These are phyloP conservation scores for Sanderia malayensis DNA, from an alignment of 30 jellyfish, hydroid and myxozoan species.

Conservation along the genomic window DNA sequence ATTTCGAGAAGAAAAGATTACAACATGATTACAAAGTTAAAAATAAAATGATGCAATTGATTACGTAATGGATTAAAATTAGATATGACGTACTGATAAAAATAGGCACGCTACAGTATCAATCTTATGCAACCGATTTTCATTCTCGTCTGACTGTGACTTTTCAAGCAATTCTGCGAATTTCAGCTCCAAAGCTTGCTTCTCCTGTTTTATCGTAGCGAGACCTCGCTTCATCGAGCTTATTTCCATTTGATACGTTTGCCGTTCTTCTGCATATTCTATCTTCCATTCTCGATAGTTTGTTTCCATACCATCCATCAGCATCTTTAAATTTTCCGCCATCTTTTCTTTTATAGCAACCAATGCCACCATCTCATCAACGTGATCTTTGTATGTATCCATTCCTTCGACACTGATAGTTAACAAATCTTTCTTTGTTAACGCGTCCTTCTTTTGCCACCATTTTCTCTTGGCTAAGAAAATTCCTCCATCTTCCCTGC, in stretches of 20 bases:
- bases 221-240: neutral
- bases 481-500: neutral
- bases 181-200: conserved; percentile 5
- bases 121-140: too few relatives aligned
- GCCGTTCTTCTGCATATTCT: neutral
- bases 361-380: too few relatives aligned
- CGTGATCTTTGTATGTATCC: conserved; percentile 1
- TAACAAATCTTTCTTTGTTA: conserved; percentile 21
- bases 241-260: neutral
- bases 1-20: too few relatives aligned
- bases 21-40: too few relatives aligned
- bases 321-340: too few relatives aligned
- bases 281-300: too few relatives aligned
- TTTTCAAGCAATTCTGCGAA: neutral
- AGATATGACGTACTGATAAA: too few relatives aligned
- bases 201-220: neutral
- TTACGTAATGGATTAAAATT: too few relatives aligned
- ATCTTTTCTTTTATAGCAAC: too few relatives aligned
- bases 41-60: too few relatives aligned
- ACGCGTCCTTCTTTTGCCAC: conserved; percentile 6
- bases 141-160: neutral
- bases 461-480: neutral
- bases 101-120: too few relatives aligned
- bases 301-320: too few relatives aligned
- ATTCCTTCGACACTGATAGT: conserved; percentile 11